phyloP scores from a whole-genome alignment of 1,140 invertebrate genomes.

The Heterodera schachtii region DNA sequence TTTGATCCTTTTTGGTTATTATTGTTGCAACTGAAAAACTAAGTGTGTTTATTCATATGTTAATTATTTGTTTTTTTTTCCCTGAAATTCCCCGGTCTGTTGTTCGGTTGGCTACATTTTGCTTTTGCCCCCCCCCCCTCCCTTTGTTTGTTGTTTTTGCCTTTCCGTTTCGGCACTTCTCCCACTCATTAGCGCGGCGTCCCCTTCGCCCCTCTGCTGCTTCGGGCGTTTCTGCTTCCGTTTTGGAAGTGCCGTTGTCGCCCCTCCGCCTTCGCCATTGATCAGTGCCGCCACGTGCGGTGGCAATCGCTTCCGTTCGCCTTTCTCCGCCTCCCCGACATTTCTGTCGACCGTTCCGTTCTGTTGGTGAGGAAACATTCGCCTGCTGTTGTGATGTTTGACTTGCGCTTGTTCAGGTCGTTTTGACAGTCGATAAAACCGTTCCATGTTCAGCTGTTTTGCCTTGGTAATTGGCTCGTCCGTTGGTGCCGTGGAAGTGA shows the following conservation, averaged over 20 bases:
- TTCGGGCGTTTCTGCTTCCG: constrained; percentile 5
- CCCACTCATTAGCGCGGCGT: background rate
- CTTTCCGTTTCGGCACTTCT: constrained; percentile 7
- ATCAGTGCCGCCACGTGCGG: constrained; percentile 25
- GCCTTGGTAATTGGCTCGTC: background rate
- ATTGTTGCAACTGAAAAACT: too few relatives aligned
- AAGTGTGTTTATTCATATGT: too few relatives aligned
- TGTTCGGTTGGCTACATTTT: too few relatives aligned
- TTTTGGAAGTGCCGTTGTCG: background rate
- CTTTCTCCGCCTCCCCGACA: background rate
- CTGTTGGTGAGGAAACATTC: background rate
- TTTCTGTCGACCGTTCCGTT: constrained; percentile 6
- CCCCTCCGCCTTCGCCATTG: background rate
- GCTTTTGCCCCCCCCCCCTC: background rate
- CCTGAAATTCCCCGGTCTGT: too few relatives aligned
- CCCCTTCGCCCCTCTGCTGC: background rate
- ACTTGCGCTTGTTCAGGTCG: constrained; percentile 6
- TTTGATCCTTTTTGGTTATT: background rate
- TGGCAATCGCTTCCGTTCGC: constrained; percentile 1
- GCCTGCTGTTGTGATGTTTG: background rate
- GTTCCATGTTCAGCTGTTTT: constrained; percentile 59
- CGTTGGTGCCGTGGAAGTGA: background rate
- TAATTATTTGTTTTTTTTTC: too few relatives aligned
- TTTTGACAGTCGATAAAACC: constrained; percentile 48
- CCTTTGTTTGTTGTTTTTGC: constrained; percentile 2